Evolutionary conservation across 2,888 invertebrate species (phyloP).

Genomic region (Chorisops tibialis): DNA sequence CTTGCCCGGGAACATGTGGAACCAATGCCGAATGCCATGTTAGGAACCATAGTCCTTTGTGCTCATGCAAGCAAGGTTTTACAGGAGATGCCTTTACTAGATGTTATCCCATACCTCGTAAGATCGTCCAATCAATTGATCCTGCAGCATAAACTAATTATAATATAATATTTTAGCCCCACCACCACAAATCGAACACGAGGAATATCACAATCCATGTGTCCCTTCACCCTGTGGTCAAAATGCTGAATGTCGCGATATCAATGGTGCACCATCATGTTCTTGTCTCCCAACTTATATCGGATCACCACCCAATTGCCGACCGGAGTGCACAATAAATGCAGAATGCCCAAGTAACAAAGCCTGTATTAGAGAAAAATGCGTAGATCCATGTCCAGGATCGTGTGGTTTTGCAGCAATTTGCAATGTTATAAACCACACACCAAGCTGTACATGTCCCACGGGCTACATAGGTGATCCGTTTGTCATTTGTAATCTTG

Average conservation of each 20-base stretch:
- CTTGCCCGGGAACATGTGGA: constrained; percentile 62
- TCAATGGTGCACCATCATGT: constrained; percentile 62
- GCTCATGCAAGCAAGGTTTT: constrained; percentile 65
- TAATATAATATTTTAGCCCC: constrained; percentile 21
- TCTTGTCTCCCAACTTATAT: constrained; percentile 63
- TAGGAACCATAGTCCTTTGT: constrained; percentile 73
- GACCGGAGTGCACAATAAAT: constrained; percentile 68
- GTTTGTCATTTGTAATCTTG: constrained; percentile 62
- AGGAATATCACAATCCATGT: constrained; percentile 60
- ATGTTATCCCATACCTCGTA: constrained; percentile 55
- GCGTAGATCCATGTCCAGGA: constrained; percentile 69
- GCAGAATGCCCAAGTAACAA: constrained; percentile 66
- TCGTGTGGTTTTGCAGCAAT: constrained; percentile 65
- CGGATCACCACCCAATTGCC: constrained; percentile 68
- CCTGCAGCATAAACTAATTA: not conserved
- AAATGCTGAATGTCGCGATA: constrained; percentile 64
- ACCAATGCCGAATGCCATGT: constrained; percentile 68
- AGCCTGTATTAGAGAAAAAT: constrained; percentile 70
- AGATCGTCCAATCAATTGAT: constrained; percentile 36
- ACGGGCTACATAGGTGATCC: constrained; percentile 64
- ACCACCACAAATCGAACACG: constrained; percentile 36
- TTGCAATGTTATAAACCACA: constrained; percentile 64
- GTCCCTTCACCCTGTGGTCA: constrained; percentile 72
- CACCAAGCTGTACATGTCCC: constrained; percentile 64
- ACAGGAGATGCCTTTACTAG: constrained; percentile 73